These are phyloP conservation scores for Alcedo quadribrachys DNA, from an alignment of 2,797 vertebrate genomes.

Conservation along the genomic window DNA sequence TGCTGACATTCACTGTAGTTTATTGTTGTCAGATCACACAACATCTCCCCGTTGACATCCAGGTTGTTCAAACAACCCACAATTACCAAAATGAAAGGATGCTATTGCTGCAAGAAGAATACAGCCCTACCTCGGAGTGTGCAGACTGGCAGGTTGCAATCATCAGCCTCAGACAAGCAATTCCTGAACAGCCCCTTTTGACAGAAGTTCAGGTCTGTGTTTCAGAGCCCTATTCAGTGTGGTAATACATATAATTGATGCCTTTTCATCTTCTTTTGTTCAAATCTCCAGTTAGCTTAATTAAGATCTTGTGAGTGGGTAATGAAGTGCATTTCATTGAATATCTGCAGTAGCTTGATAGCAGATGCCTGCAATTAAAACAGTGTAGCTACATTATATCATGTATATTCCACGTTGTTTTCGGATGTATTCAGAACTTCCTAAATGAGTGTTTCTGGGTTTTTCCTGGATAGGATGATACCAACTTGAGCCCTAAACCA, in stretches of 20 bases:
- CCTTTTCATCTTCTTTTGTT: constrained; percentile 47
- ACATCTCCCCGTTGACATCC: neutral
- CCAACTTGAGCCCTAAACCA: neutral
- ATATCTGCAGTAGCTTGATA: constrained; percentile 16
- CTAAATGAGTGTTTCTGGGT: neutral
- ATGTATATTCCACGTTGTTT: neutral
- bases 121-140: neutral
- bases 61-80: neutral
- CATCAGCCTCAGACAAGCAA: neutral
- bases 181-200: neutral
- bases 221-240: constrained; percentile 18
- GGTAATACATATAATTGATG: constrained; percentile 45
- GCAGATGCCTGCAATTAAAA: constrained; percentile 50
- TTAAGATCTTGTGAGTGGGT: constrained; percentile 46
- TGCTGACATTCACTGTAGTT: neutral
- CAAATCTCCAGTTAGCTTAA: constrained; percentile 46
- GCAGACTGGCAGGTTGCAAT: neutral
- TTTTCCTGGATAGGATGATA: neutral
- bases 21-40: neutral
- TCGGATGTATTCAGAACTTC: neutral
- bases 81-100: neutral
- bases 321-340: constrained; percentile 41
- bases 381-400: neutral
- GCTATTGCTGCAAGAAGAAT: neutral
- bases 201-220: neutral